Evolutionary conservation across 1,140 invertebrate genomes (phyloP).

Genomic region (Drosophila lowei): DNA sequence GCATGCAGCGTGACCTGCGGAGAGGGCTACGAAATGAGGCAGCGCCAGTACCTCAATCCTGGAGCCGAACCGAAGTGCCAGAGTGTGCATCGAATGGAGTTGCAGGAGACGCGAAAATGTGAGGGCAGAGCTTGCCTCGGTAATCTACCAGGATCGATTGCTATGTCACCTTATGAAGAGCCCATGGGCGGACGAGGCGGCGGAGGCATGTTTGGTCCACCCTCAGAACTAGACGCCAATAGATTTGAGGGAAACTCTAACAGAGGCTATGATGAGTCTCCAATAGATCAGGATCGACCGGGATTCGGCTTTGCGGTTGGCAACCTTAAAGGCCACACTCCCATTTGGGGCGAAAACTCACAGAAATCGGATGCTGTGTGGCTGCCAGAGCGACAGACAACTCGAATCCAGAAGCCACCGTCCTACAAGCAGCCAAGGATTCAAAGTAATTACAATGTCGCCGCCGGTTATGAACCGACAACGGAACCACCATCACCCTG

Average conservation of each 20-base stretch:
- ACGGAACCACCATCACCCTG: constrained; percentile 14
- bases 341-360: constrained; percentile 21
- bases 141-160: constrained; percentile 34
- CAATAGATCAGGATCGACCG: neutral
- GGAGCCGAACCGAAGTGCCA: constrained; percentile 54
- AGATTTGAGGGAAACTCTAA: constrained; percentile 16
- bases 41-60: constrained; percentile 60
- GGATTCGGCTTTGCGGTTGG: constrained; percentile 39
- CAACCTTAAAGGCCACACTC: constrained; percentile 46
- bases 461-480: neutral
- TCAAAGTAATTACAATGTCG: neutral
- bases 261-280: constrained; percentile 25
- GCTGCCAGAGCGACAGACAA: constrained; percentile 22
- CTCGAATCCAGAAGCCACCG: neutral
- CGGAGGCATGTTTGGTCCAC: constrained; percentile 10
- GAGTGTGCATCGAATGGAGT: constrained; percentile 43
- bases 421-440: neutral
- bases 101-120: constrained; percentile 48
- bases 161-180: constrained; percentile 22
- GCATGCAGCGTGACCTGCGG: constrained; percentile 89
- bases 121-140: constrained; percentile 50
- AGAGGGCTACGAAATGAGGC: constrained; percentile 56
- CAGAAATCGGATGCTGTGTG: constrained; percentile 8
- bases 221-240: constrained; percentile 21
- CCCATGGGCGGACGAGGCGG: neutral